Percentiles rank a stretch among this genome's conserved stretches.
phyloP scores from a whole-genome alignment of 2,888 invertebrate species.

The Balanococcus diminutus region DNA sequence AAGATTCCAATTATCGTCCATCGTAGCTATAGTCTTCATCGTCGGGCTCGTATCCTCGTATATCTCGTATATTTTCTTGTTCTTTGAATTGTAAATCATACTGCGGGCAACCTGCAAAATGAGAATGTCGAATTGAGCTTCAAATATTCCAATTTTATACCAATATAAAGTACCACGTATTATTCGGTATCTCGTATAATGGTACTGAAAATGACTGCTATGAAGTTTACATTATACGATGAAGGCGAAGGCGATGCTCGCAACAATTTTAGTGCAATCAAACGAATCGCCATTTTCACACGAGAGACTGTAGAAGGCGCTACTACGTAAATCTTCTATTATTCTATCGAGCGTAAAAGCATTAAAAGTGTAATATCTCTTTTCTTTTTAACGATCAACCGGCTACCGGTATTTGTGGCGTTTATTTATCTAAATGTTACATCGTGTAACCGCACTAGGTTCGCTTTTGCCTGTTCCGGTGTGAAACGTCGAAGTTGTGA shows the following conservation, averaged over 20 bases:
- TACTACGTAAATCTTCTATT: conserved; percentile 26
- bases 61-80: too few species aligned
- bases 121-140: background rate
- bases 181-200: background rate
- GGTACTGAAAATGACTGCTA: background rate
- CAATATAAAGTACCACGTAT: background rate
- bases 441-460: background rate
- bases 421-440: conserved; percentile 21
- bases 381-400: conserved; percentile 19
- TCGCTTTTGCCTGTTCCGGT: background rate
- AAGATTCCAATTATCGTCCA: conserved; percentile 49
- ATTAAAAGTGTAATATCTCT: conserved; percentile 17
- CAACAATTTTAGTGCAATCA: background rate
- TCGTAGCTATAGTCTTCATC: conserved; percentile 30
- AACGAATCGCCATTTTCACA: conserved; percentile 9
- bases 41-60: background rate
- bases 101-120: background rate
- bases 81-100: conserved; percentile 14
- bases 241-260: background rate
- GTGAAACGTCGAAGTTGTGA: conserved; percentile 1
- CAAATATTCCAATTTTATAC: background rate
- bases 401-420: background rate
- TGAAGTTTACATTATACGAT: background rate
- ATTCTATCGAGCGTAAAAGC: conserved; percentile 34
- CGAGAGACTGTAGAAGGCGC: background rate